These are phyloP conservation scores for Caerostris darwini DNA, from an alignment of 1,140 invertebrate species.

Conservation along the genomic window DNA sequence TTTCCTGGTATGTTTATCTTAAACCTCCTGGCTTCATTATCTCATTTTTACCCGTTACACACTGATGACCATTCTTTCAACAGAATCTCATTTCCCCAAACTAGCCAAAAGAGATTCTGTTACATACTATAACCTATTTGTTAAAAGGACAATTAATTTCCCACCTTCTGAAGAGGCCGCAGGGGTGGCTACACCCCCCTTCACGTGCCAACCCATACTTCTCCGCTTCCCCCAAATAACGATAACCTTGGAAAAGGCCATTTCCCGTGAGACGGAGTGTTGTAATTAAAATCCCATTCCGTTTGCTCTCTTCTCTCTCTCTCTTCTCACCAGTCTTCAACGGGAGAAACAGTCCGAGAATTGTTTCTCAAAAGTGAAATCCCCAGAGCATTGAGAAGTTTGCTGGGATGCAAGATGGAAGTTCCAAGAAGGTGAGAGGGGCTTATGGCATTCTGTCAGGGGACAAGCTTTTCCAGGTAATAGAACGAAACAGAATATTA, in stretches of 20 bases:
- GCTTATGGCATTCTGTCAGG: background rate
- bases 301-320: background rate
- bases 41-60: background rate
- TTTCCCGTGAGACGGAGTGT: background rate
- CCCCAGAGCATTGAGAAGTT: background rate
- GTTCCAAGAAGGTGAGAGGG: background rate
- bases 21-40: background rate
- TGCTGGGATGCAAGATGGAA: background rate
- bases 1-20: no score
- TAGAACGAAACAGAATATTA: background rate
- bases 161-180: background rate
- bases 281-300: conserved; percentile 57
- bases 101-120: background rate
- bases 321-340: background rate
- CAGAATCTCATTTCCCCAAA: background rate
- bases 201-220: background rate
- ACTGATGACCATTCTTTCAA: background rate
- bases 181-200: background rate
- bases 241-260: conserved; percentile 37
- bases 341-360: conserved; percentile 9
- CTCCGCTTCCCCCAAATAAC: background rate
- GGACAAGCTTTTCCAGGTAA: background rate
- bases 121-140: background rate
- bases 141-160: conserved; percentile 39
- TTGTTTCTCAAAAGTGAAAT: background rate